A percentile compares a stretch with the other conserved stretches of the same genome.
Evolutionary conservation across 2,888 invertebrate species (phyloP).

Genomic region (Megalurothrips usitatus): DNA sequence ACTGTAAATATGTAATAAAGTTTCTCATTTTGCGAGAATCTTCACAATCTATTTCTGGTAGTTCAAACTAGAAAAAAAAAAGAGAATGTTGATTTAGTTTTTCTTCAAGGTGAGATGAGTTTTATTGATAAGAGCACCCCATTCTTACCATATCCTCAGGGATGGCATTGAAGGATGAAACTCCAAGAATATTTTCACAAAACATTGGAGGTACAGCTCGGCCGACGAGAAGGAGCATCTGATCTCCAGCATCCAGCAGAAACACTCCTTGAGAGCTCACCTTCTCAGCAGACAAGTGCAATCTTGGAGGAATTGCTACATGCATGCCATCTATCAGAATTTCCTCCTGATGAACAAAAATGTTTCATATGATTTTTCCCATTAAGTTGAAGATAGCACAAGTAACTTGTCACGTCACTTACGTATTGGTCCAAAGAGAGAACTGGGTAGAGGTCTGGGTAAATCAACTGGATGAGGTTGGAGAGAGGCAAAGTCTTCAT

Average conservation of each 20-base stretch:
- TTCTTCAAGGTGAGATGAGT: neutral
- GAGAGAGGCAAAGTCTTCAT: slow-evolving; percentile 83
- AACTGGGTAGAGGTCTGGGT: slow-evolving; percentile 88
- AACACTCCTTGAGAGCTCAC: slow-evolving; percentile 79
- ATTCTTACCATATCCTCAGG: slow-evolving; percentile 62
- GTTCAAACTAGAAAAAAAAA: slow-evolving; percentile 53
- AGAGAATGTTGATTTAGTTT: neutral
- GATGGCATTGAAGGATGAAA: slow-evolving; percentile 65
- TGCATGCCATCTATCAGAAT: slow-evolving; percentile 46
- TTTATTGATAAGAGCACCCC: slow-evolving; percentile 23
- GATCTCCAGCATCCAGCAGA: slow-evolving; percentile 80
- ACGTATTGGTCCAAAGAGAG: slow-evolving; percentile 63
- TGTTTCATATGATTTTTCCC: neutral
- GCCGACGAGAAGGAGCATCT: slow-evolving; percentile 78
- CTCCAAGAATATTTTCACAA: slow-evolving; percentile 73
- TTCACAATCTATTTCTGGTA: slow-evolving; percentile 72
- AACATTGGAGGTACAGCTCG: slow-evolving; percentile 69
- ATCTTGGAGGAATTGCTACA: slow-evolving; percentile 64
- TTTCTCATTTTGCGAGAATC: slow-evolving; percentile 70
- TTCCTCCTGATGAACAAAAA: slow-evolving; percentile 36
- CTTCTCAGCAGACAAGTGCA: slow-evolving; percentile 78
- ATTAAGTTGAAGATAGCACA: slow-evolving; percentile 24
- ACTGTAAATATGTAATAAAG: slow-evolving; percentile 78
- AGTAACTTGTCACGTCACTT: slow-evolving; percentile 33
- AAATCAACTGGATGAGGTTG: slow-evolving; percentile 75